phyloP scores from a whole-genome alignment of 2,797 vertebrate genomes.

The Lateolabrax maculatus region DNA sequence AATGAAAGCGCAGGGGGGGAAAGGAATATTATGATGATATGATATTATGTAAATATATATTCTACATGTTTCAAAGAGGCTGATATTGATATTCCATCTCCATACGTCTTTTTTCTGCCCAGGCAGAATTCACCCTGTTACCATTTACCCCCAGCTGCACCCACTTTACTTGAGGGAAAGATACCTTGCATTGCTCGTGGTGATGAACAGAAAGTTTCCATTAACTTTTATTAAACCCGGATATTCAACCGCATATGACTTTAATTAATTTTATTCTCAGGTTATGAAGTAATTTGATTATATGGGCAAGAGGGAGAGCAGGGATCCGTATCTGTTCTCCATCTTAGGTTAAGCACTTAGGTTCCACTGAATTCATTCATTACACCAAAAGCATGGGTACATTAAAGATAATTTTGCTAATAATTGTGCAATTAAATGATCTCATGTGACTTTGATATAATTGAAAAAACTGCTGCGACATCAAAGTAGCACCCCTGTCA shows the following conservation, averaged over 20 bases:
- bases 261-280: conserved; percentile 82
- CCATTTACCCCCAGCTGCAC: conserved; percentile 18
- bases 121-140: conserved; percentile 19
- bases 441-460: conserved; percentile 71
- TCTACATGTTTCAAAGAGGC: conserved; percentile 9
- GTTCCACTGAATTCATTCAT: conserved; percentile 78
- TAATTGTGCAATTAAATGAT: conserved; percentile 82
- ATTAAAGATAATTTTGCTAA: conserved; percentile 81
- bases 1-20: neutral
- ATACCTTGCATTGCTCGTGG: conserved; percentile 44
- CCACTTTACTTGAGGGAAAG: conserved; percentile 35
- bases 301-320: conserved; percentile 69
- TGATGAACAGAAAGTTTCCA: conserved; percentile 78
- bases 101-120: neutral
- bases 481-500: conserved; percentile 59
- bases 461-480: conserved; percentile 72
- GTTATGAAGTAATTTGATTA: conserved; percentile 83
- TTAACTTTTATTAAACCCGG: conserved; percentile 79
- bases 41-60: conserved; percentile 20
- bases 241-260: conserved; percentile 73
- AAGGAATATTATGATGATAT: neutral
- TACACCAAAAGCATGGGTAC: conserved; percentile 66
- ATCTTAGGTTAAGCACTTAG: conserved; percentile 76
- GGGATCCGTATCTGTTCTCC: conserved; percentile 72
- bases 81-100: conserved; percentile 7